Evolutionary conservation across 2,113 vertebrate genomes (phyloP), one percentile per base, ranked within the genome.

Genomic region (Chaetorhynchus papuensis): DNA sequence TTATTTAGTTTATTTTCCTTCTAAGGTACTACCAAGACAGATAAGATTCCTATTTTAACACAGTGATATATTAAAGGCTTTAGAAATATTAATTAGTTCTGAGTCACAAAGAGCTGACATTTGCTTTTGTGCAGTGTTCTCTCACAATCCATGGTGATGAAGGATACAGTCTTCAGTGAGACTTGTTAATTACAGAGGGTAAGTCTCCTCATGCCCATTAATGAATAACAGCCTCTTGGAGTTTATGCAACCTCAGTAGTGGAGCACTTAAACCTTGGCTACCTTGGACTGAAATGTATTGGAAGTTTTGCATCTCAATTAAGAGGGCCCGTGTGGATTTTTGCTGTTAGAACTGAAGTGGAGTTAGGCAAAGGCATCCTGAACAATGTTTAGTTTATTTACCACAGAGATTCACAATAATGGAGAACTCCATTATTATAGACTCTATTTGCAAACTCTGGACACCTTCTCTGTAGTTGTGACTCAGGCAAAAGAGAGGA

Each of bases 71-170:
- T 84, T 59, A 75, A 77, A 71, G 20, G 21, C 54, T 90, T 39
- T 59, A n/a, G 70, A 94, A 87, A 81, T 64, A 94, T 76, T 87
- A 91, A 74, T 83, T 44, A 44, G 65, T 85, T 86, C 33, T 91
- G 91, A 89, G 77, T 96, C 85, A 80, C 39, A 78, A 92, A 90
- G 47, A 83, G 50, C 52, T 83, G 70, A 39, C 53, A 83, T 82
- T 95, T 68, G 56, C 54, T 70, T 94, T 82, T 95, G 89, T 96
- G 94, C 77, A 23, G 8, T 44, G 20, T 39, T 94, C 83, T 81
- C 56, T 72, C 64, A 53, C 77, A 82, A 12, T 56, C 74, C 37
- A 1, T 44, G 42, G 83, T 42, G 49, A 64, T 61, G n/a, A 84
- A 95, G 81, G 93, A 69, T 78, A 44, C 35, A 64, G 80, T 70